These are phyloP conservation scores for Centroberyx gerrardi DNA, from an alignment of 2,797 vertebrate genomes.

Conservation along the genomic window DNA sequence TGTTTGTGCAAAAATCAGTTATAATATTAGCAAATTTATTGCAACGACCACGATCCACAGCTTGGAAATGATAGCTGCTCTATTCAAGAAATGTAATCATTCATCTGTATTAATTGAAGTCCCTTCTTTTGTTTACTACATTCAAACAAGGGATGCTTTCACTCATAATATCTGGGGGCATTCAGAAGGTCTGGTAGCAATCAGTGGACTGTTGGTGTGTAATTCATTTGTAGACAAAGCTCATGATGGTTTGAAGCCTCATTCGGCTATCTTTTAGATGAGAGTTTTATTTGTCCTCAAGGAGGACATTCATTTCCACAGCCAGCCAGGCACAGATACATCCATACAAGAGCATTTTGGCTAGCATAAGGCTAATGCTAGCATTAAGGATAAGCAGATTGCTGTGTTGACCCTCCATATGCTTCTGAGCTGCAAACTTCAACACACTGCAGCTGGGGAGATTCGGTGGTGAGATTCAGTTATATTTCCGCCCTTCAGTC, in stretches of 20 bases:
- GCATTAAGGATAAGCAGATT: constrained; percentile 14
- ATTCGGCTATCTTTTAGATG: constrained; percentile 10
- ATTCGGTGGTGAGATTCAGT: constrained; percentile 16
- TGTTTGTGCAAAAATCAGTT: neutral
- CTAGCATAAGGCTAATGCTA: too few species aligned
- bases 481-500: constrained; percentile 1
- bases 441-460: constrained; percentile 24
- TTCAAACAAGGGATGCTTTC: neutral
- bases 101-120: neutral
- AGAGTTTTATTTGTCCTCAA: neutral
- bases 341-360: too few species aligned
- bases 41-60: neutral
- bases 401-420: constrained; percentile 31
- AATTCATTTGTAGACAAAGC: constrained; percentile 16
- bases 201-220: constrained; percentile 22
- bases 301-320: too few species aligned
- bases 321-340: too few species aligned
- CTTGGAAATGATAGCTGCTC: neutral
- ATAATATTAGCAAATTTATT: neutral
- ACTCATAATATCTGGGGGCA: neutral
- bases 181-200: neutral
- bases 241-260: constrained; percentile 5
- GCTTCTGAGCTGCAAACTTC: constrained; percentile 1
- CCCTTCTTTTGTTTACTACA: neutral
- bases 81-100: neutral